A percentile compares a stretch with the other conserved stretches of the same genome.
Conservation (phyloP, 2,888 invertebrate genomes). For the Limnephilus lunatus region DNA sequence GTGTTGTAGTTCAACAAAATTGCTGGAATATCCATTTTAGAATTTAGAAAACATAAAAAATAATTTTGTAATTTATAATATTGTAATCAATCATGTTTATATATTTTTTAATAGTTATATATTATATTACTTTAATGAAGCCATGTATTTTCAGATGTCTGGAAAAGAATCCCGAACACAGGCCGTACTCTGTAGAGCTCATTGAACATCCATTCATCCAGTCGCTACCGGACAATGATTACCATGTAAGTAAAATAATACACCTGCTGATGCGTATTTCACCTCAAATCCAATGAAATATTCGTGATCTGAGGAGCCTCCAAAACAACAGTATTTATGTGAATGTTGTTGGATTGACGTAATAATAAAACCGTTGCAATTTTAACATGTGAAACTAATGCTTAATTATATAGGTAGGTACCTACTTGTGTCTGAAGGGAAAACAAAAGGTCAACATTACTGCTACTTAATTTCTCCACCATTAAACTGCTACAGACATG, state of each 20-base stretch:
- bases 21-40: too few species aligned
- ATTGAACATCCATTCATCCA: constrained; percentile 91
- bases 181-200: constrained; percentile 89
- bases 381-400: constrained; percentile 14
- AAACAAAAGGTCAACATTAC: constrained; percentile 13
- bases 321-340: neutral
- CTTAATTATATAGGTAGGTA: constrained; percentile 5
- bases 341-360: neutral
- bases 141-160: constrained; percentile 81
- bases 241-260: constrained; percentile 78
- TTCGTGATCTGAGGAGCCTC: neutral
- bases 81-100: neutral
- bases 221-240: constrained; percentile 87
- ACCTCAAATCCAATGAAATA: neutral
- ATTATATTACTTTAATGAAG: neutral
- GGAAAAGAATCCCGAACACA: constrained; percentile 90
- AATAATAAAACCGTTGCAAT: constrained; percentile 15
- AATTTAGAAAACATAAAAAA: too few species aligned
- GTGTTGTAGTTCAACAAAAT: too few species aligned
- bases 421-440: neutral
- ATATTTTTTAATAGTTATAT: neutral
- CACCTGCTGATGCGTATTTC: neutral
- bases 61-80: too few species aligned
- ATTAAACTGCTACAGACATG: neutral
- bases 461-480: neutral